Evolutionary conservation across 2,888 invertebrate species (phyloP), one percentile per base, ranked within the genome.

Genomic region (Sarcophaga variegata): DNA sequence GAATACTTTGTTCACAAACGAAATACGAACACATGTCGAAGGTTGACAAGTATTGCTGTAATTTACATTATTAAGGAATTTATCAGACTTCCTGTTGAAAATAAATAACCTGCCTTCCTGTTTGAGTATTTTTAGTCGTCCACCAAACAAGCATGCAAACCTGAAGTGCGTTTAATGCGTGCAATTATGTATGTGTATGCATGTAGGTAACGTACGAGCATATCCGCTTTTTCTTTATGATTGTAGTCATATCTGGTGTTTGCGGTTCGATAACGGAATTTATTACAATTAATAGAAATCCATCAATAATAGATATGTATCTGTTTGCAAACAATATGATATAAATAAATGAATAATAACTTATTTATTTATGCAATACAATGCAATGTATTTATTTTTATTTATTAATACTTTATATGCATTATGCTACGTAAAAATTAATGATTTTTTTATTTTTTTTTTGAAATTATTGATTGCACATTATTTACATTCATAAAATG

Each of bases 231-330:
- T 37, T 67, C 49, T 63, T 78, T 74, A 74, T 83, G 78, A 62
- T 20, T n/a, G 1, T 62, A 17, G 10, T 2, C 20, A 14, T 70
- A 62, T 78, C 71, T 62, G 83, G 72, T 74, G 67, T 83, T 74
- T 78, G 83, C 45, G 78, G 83, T 78, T 78, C 67, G 83, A 83
- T 83, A 83, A 78, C 62, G 72, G 78, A 78, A 83, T 83, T 78
- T 78, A 83, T 78, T 67, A 74, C 72, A 83, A 62, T 67, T 78
- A 74, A 78, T 78, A 78, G 83, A 66, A 74, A 83, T 83, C 72
- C 83, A 83, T 83, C 78, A 83, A 78, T 72, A 67, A 78, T 83
- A 71, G 66, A 49, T 82, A n/a, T n/a, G n/a, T n/a, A 82, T 82
- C 77, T 82, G 59, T 62, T 54, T 63, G n/a, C n/a, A 25, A 27